phyloP scores from a whole-genome alignment of 2,888 invertebrate species.

The Drosophila maculinotata region DNA sequence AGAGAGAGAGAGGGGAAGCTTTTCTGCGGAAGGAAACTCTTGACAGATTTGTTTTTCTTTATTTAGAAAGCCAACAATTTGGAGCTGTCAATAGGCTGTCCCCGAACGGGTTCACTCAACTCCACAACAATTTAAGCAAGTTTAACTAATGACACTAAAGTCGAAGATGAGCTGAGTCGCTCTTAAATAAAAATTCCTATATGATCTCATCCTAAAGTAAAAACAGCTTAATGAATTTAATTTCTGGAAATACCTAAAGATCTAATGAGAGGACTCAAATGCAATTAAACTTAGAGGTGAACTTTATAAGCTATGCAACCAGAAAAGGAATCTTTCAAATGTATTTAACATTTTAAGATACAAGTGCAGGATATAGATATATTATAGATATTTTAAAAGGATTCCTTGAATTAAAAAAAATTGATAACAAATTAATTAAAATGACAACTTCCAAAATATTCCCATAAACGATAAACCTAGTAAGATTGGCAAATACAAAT shows the following conservation, averaged over 20 bases:
- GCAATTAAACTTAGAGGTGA: too few relatives aligned
- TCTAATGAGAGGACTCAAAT: neutral
- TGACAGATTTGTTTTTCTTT: conserved; percentile 27
- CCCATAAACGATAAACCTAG: too few relatives aligned
- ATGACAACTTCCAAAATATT: too few relatives aligned
- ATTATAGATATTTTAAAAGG: too few relatives aligned
- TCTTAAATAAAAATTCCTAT: conserved; percentile 4
- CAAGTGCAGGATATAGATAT: too few relatives aligned
- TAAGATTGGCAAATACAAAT: neutral
- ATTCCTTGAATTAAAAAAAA: too few relatives aligned
- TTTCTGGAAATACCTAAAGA: too few relatives aligned
- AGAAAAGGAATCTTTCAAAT: too few relatives aligned
- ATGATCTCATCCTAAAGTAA: conserved; percentile 7
- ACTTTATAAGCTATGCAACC: too few relatives aligned
- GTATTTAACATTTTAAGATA: too few relatives aligned
- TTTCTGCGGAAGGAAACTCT: conserved; percentile 44
- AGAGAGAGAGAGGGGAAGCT: conserved; percentile 13
- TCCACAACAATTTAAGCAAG: conserved; percentile 5
- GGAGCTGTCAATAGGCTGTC: neutral
- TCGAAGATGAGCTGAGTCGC: neutral
- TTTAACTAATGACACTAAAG: conserved; percentile 16
- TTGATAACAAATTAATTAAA: too few relatives aligned
- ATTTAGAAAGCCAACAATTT: conserved; percentile 43
- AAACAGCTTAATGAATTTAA: neutral
- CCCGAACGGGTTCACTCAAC: conserved; percentile 29